Conservation (phyloP, 2,797 vertebrate genomes). For the Borostomias antarcticus region DNA sequence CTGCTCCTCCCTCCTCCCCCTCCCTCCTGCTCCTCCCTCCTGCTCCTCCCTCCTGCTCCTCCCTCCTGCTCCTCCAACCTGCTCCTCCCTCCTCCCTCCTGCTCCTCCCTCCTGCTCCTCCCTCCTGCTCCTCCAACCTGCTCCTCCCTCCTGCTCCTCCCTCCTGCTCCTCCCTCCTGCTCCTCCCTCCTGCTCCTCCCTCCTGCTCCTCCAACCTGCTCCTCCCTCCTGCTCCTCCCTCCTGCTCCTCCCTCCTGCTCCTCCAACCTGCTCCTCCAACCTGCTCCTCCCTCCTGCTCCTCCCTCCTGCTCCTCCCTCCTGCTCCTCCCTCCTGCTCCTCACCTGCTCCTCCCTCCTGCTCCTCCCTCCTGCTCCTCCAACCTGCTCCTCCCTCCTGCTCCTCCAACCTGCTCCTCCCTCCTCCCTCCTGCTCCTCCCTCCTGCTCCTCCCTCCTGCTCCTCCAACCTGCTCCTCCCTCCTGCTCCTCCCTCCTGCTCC, state of each 20-base stretch:
- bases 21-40: too few species aligned
- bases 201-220: rapidly evolving
- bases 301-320: neutral
- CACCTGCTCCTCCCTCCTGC: neutral
- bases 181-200: neutral
- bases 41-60: too few species aligned
- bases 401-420: neutral
- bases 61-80: too few species aligned
- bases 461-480: neutral
- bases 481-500: neutral
- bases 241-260: neutral
- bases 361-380: neutral
- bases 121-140: too few species aligned
- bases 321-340: neutral
- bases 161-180: neutral
- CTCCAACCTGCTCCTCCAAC: too few species aligned
- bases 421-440: neutral
- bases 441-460: neutral
- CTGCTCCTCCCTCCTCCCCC: too few species aligned
- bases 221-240: neutral
- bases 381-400: neutral
- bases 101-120: too few species aligned
- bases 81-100: too few species aligned
- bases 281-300: too few species aligned
- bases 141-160: too few species aligned